Evolutionary conservation across 2,888 invertebrate genomes (phyloP).

Genomic region (Eupithecia insigniata): DNA sequence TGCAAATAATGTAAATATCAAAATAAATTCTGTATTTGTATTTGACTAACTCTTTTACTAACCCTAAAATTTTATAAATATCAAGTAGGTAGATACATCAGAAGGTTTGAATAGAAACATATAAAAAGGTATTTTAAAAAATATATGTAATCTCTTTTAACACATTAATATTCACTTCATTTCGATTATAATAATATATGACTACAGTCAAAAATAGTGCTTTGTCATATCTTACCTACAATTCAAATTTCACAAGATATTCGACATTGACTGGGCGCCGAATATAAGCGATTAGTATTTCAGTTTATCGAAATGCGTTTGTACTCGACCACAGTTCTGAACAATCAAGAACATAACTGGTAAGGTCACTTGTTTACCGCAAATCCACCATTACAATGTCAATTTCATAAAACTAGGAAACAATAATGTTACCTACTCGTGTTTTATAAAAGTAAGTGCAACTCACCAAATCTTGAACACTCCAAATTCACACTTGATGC

Average conservation of each 20-base stretch:
- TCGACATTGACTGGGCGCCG: conserved; percentile 6
- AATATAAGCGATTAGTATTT: background rate
- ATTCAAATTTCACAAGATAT: background rate
- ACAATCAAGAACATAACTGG: background rate
- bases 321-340: background rate
- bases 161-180: conserved; percentile 36
- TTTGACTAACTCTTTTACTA: conserved; percentile 81
- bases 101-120: conserved; percentile 5
- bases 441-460: conserved; percentile 21
- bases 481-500: conserved; percentile 31
- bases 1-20: conserved; percentile 90
- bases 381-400: background rate
- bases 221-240: conserved; percentile 19
- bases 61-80: conserved; percentile 16
- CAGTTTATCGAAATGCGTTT: background rate
- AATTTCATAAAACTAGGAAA: conserved; percentile 1
- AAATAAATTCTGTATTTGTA: conserved; percentile 89
- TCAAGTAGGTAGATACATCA: background rate
- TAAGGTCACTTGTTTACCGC: background rate
- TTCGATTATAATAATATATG: conserved; percentile 13
- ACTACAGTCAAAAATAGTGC: conserved; percentile 32
- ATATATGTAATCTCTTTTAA: conserved; percentile 35
- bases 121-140: conserved; percentile 22
- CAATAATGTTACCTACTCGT: background rate
- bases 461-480: conserved; percentile 33